Base-by-base conservation (phyloP, 2,888 invertebrate genomes). In the Protonemura montana region DNA sequence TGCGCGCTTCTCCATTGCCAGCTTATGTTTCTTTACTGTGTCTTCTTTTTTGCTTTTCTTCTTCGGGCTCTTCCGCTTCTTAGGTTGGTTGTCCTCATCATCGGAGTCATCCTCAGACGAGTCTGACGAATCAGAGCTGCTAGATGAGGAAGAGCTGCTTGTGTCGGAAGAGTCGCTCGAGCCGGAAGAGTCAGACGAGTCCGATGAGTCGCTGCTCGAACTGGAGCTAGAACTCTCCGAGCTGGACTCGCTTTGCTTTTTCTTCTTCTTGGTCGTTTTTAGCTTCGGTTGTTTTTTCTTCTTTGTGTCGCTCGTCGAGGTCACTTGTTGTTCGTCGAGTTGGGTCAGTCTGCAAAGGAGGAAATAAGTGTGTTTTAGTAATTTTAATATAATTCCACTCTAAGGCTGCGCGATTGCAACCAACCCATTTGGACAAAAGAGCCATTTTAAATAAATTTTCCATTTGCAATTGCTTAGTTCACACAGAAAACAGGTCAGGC, bases 81-180 rank as follows among this genome's bases (percentile, higher is more conserved):
- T 81, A 1, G 0, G 29, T 6, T 84, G 59, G 76, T 76, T 76
- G 28, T 59, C 25, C 0, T 35, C 30, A 25, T 27, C 27, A 35
- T 29, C 42, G 26, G 25, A 10, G 25, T 35, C 35, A 28, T 84
- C 84, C 21, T 76, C 76, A n/a, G 83, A 82, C 13, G 78, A 10
- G 78, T 78, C 78, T 28, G 29, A 30, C 5, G 82, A 83, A 16
- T 28, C 28, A 27, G 83, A 83, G 41, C 83, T 83, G 28, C 84
- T 84, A 28, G 84, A 84, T 16, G 81, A 28, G 59, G 82, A 83
- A 3, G 82, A 83, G 25, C 10, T 13, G 26, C 82, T 83, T 25
- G 82, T 30, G 10, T 16, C n/a, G 42, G 82, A 82, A n/a, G 83
- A 83, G 59, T 81, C 81, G 28, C 84, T 84, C 76, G 84, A 84